phyloP scores from a whole-genome alignment of 2,888 invertebrate species.

The Lithosia quadra region DNA sequence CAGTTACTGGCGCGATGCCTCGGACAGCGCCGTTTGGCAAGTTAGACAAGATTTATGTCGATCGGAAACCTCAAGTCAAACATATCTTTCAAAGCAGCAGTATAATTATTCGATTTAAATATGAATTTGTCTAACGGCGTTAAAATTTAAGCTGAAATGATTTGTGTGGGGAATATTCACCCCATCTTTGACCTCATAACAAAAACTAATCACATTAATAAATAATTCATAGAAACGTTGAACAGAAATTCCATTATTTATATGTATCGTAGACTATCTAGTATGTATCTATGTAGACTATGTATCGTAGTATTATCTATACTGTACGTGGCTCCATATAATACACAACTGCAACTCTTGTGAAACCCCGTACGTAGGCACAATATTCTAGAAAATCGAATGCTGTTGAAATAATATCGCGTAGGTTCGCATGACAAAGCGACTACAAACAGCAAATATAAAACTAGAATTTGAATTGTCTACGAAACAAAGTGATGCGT shows the following conservation, averaged over 20 bases:
- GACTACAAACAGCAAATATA: constrained; percentile 9
- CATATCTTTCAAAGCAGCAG: background rate
- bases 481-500: constrained; percentile 57
- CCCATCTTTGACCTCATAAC: constrained; percentile 28
- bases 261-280: background rate
- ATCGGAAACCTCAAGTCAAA: background rate
- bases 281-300: no score
- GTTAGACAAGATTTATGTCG: constrained; percentile 1
- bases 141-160: constrained; percentile 32
- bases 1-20: constrained; percentile 30
- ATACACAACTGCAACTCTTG: background rate
- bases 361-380: background rate
- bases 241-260: constrained; percentile 20
- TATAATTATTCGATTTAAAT: background rate
- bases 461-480: constrained; percentile 47
- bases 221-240: constrained; percentile 22
- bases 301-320: constrained; percentile 16
- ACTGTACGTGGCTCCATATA: background rate
- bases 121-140: constrained; percentile 24
- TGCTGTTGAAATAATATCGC: background rate
- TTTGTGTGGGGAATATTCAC: constrained; percentile 37
- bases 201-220: constrained; percentile 27
- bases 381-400: background rate
- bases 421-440: constrained; percentile 5
- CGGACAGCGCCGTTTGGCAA: background rate